Base-by-base conservation (phyloP, 2,113 vertebrate genomes). In the Hystrix cristata region DNA sequence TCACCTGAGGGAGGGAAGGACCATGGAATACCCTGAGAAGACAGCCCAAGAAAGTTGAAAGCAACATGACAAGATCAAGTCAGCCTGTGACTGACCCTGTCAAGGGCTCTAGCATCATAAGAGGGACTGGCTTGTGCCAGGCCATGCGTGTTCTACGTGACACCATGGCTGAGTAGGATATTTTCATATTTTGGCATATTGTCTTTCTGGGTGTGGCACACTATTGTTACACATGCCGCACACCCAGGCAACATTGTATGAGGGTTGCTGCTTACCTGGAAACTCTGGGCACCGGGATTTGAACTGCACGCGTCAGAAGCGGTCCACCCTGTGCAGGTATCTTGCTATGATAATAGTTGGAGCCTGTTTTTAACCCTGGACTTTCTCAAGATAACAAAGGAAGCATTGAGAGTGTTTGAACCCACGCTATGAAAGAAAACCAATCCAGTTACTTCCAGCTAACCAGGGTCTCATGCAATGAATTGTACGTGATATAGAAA, bases 121-220 rank as follows among this genome's bases (percentile, higher is more conserved):
- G 87, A 95, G 71, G 59, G 85, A 78, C 78, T 29, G 59, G 19
- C 83, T 79, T 72, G 51, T 57, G n/a, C 53, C 16, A 0, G 71
- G 80, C 74, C 64, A 23, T 69, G 60, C 27, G 21, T 95, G 96
- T 80, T 60, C 92, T 98, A 96, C 89, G 94, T 97, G 96, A 97
- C 93, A 59, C 5, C 27, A 64, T n/a, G 79, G 53, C 79, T 93
- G 79, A 72, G 90, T 60, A 80, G 90, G 92, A 78, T 78, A 90
- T 65, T 76, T 93, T 65, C 57, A 79, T 89, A 93, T 86, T 96
- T 83, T 71, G 96, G 86, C 91, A 71, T 92, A 97, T 97, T 93
- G 84, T 95, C 84, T 98, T 96, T 95, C 96, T 88, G 96, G 97
- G 97, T 88, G 97, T 97, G 97, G 96, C 57, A 19, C 7, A 4